These are phyloP conservation scores for Turritopsis rubra DNA, from an alignment of 30 jellyfish, hydroid and myxozoan genomes.

Conservation along the genomic window DNA sequence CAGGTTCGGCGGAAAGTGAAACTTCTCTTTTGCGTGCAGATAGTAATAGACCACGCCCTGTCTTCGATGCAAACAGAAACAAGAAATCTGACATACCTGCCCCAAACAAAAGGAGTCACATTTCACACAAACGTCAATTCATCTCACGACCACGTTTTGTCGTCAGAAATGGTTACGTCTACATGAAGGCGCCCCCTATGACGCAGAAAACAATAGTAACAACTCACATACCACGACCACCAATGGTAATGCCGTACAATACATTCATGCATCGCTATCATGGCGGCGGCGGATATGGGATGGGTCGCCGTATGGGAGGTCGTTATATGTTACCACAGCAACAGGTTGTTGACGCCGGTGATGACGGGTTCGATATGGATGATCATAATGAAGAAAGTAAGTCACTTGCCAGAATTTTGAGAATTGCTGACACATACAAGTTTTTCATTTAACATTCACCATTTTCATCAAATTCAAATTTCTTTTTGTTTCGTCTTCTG, in stretches of 20 bases:
- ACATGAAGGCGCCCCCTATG: slow-evolving; percentile 88
- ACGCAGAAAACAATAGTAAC: slow-evolving; percentile 85
- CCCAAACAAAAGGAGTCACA: background rate
- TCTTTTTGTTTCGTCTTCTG: no score
- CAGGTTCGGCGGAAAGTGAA: slow-evolving; percentile 17
- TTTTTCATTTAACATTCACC: background rate
- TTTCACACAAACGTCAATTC: slow-evolving; percentile 47
- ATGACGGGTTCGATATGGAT: slow-evolving; percentile 29
- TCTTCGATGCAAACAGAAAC: background rate
- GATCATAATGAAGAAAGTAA: slow-evolving; percentile 29
- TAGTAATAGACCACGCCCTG: background rate
- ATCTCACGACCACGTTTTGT: slow-evolving; percentile 73
- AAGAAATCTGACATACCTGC: slow-evolving; percentile 22
- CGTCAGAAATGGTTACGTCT: slow-evolving; percentile 73
- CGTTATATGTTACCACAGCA: slow-evolving; percentile 24
- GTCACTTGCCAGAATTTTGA: background rate
- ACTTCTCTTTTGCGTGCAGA: background rate
- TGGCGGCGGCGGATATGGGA: slow-evolving; percentile 28
- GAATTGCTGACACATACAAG: background rate
- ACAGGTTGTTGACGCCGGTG: slow-evolving; percentile 22
- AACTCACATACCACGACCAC: slow-evolving; percentile 90
- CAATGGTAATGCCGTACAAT: slow-evolving; percentile 80
- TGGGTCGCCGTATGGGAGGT: slow-evolving; percentile 17
- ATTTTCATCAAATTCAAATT: background rate
- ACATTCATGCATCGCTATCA: slow-evolving; percentile 51